Evolutionary conservation across 2,797 vertebrate species (phyloP).

Genomic region (Microchirus variegatus): DNA sequence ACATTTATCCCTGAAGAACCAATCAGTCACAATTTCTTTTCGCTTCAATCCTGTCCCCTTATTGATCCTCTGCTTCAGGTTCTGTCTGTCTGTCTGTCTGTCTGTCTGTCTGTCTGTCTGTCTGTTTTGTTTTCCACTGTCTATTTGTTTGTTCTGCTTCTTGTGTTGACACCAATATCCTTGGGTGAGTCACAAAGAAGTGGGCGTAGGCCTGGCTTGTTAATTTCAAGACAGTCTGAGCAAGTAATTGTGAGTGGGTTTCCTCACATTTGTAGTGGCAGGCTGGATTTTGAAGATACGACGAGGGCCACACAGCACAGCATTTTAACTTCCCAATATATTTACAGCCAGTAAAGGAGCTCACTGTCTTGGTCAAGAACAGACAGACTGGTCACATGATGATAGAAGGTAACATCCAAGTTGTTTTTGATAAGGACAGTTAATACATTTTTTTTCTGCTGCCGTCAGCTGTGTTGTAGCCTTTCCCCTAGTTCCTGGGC

Average conservation of each 20-base stretch:
- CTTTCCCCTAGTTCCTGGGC: conserved; percentile 5
- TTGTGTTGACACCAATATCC: conserved; percentile 6
- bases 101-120: conserved; percentile 3
- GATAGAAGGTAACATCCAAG: conserved; percentile 1
- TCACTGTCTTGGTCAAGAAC: neutral
- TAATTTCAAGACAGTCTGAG: conserved; percentile 16
- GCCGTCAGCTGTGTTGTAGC: conserved; percentile 13
- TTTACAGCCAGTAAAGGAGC: neutral
- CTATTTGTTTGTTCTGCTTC: too few species aligned
- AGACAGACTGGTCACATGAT: neutral
- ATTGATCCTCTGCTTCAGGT: conserved; percentile 7
- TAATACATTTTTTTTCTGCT: neutral
- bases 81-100: conserved; percentile 2
- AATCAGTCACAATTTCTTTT: neutral
- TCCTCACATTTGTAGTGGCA: neutral
- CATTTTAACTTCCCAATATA: neutral
- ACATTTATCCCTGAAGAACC: neutral
- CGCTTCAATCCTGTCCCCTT: conserved; percentile 9
- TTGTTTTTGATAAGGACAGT: conserved; percentile 1
- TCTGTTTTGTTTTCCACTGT: conserved; percentile 20
- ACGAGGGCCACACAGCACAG: neutral
- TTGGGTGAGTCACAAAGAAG: conserved; percentile 34
- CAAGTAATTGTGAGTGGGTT: neutral
- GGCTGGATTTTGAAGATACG: conserved; percentile 7
- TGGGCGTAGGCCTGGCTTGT: conserved; percentile 17